Base-by-base conservation (phyloP, 2,797 vertebrate species). In the Ammospiza maritima region DNA sequence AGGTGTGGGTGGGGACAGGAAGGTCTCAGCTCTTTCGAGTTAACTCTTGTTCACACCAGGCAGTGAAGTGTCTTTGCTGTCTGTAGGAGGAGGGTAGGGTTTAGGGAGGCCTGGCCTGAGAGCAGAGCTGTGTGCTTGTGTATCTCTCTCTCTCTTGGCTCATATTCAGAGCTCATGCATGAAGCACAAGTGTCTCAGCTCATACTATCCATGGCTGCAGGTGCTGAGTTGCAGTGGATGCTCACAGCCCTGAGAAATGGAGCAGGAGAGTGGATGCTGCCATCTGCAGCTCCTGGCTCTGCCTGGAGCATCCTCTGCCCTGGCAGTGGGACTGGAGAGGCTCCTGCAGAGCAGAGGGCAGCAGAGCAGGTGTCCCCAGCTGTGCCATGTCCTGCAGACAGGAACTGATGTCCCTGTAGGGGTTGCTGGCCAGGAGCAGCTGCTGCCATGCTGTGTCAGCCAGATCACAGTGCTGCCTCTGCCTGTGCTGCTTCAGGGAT, bases 161-260 rank as follows among this genome's bases (percentile, higher is more conserved):
- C 10, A 0, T 50, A 11, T 58, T 71, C 67, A 60, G 48, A 56
- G 47, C 30, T 67, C 2, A 0, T 29, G 23, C 4, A 1, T 11
- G 32, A 36, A 69, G 48, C 11, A 14, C 5, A 10, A 80, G 61
- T 53, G 60, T 38, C 48, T 66, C 32, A 57, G 69, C 38, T 72
- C 0, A 0, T 18, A 5, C 16, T 32, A 0, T 16, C 11, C 53
- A 19, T n/a, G 70, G 47, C 10, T 6, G 53, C 64, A 65, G 27
- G 38, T 22, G 53, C 85, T 92, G 70, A 73, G 51, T 60, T 81
- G 66, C 75, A 47, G 86, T 16, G 50, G 44, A 9, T 57, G 73
- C 36, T 45, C 10, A 0, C 50, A 70, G 36, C 20, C 20, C 53
- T 66, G 12, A 61, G 61, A 51, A 54, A 19, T 0, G 5, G 32